Evolutionary conservation across 2,113 vertebrate genomes (phyloP).

Genomic region (Rattus norvegicus): DNA sequence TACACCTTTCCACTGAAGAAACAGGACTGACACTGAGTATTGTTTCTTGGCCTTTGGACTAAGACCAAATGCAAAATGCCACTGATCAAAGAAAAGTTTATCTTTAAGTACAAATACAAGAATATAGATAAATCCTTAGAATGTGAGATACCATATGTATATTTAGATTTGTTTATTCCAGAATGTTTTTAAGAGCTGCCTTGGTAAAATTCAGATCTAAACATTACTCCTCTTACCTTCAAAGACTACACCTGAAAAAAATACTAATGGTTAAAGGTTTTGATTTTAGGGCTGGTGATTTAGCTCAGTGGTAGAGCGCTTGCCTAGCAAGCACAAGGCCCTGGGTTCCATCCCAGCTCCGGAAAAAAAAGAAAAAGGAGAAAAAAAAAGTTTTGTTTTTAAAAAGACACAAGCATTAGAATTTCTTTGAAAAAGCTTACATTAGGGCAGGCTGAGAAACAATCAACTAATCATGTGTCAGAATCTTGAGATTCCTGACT

Average conservation of each 20-base stretch:
- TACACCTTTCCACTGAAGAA: constrained; percentile 40
- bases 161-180: background rate
- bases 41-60: background rate
- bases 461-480: constrained; percentile 25
- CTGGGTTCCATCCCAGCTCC: too few species aligned
- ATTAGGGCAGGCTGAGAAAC: constrained; percentile 20
- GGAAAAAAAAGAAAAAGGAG: too few species aligned
- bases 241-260: constrained; percentile 10
- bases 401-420: background rate
- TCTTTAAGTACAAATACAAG: background rate
- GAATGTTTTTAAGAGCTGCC: background rate
- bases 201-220: constrained; percentile 20
- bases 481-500: constrained; percentile 55
- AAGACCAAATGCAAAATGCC: constrained; percentile 3
- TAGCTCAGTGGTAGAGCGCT: too few species aligned
- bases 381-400: background rate
- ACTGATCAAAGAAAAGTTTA: constrained; percentile 40
- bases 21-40: background rate
- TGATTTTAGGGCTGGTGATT: background rate
- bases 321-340: too few species aligned
- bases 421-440: constrained; percentile 27
- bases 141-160: background rate
- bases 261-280: constrained; percentile 20
- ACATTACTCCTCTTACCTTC: background rate
- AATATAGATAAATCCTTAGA: constrained; percentile 24